Base-by-base conservation (phyloP, 2,888 invertebrate species). In the Eristalinus sepulchralis region DNA sequence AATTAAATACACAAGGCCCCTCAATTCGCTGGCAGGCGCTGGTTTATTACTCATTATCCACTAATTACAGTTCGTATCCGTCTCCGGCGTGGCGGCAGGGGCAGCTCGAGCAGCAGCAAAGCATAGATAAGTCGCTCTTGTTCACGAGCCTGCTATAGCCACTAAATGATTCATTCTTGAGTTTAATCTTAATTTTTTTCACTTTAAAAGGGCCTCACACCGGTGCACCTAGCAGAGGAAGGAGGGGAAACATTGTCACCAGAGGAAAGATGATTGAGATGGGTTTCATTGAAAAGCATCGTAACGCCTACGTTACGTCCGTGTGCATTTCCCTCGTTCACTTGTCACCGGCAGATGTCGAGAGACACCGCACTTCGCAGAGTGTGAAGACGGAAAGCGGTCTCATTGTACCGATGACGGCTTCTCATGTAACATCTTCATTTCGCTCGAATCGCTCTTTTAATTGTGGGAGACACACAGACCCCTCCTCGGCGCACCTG, bases 371-470 rank as follows among this genome's bases (percentile, higher is more conserved):
- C 34, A 79, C 59, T 83, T 79, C 79, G 27, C 34, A 59, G 20
- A 71, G 47, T 66, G 66, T 22, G 22, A 13, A 59, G 31, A 39
- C n/a, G 17, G 27, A 24, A 17, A 60, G 62, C 27, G 34, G 53
- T 10, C 39, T 39, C 75, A 73, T 36, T 36, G 68, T 75, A 68
- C 70, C 62, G 31, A 66, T 6, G 33, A 34, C 33, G 33, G 2
- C 62, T 75, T 83, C 70, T 75, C 73, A 70, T 68, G 64, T 47
- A 70, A 73, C 78, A 78, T 83, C 79, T 83, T 73, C 64, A 63
- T 75, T 72, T 55, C 34, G n/a, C 13, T 66, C 68, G 17, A 27
- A 71, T 67, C 24, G 59, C 76, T 17, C 47, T 9, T 8, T 17
- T 17, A 75, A 66, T 57, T 75, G 73, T 75, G 73, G 73, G 73